Evolutionary conservation across 1,140 invertebrate genomes (phyloP), one percentile per base, ranked within the genome.

Genomic region (Trichoplusia ni): DNA sequence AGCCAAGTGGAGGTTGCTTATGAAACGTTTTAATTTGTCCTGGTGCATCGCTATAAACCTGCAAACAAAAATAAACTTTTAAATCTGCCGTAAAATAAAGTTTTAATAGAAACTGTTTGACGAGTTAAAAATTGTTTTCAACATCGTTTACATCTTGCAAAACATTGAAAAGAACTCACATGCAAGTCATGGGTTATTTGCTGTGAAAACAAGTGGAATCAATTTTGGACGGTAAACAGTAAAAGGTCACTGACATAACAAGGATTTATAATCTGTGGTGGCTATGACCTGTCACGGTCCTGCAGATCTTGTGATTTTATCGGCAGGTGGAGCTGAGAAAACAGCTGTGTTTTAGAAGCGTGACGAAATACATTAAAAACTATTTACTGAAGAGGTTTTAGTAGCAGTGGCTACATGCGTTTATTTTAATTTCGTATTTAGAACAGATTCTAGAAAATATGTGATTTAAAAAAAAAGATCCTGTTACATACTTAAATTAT

Each of bases 271-370:
- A 58, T 29, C 25, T 58, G 54, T 31, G 16, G 38, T 31, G 54
- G 25, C 54, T 58, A 58, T 54, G 51, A 54, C 27, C 54, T 42
- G 54, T 58, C 54, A 58, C 54, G 54, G 23, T 58, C 23, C 23
- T 42, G n/a, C 25, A 21, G 25, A 31, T 37, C 13, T 19, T 23
- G 19, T 37, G 51, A 40, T 42, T 29, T 58, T 9, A 1, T 29
- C 16, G 37, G 8, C 54, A 58, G 54, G 38, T 58, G 54, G 25
- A 58, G 19, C 25, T 14, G 19, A 5, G 37, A 37, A 44, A 58
- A n/a, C 54, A 58, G 38, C 54, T 31, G 38, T 58, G 27, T 44
- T 54, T n/a, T 54, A 29, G 25, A 44, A 33, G 54, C 38, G 38
- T 14, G 44, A 29, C 54, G 54, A 58, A 58, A 31, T 44, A 42